phyloP scores from a whole-genome alignment of 1,140 invertebrate species.

The Stegodyphus mimosarum region DNA sequence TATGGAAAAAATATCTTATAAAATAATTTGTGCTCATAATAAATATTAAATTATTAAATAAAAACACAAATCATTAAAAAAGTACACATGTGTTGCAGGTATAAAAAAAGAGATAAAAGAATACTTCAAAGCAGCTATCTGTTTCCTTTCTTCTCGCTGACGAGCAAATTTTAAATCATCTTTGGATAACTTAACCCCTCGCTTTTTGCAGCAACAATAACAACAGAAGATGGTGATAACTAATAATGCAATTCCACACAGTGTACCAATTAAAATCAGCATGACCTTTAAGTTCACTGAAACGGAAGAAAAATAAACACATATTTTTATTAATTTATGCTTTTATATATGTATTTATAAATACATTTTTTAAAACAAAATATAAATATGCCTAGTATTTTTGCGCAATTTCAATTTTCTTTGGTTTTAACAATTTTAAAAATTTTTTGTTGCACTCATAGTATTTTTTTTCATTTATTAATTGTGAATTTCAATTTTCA shows the following conservation, averaged over 20 bases:
- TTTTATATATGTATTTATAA: no score
- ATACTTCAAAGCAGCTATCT: conserved; percentile 30
- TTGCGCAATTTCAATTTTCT: no score
- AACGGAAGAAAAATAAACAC: background rate
- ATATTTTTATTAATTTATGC: no score
- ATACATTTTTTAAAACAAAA: no score
- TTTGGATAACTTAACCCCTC: conserved; percentile 35
- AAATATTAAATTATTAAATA: background rate
- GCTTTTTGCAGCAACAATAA: conserved; percentile 39
- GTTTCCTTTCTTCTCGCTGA: conserved; percentile 38
- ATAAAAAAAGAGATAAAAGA: background rate
- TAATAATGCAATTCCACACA: conserved; percentile 14
- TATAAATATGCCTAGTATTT: no score
- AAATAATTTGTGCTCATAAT: background rate
- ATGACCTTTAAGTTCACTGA: conserved; percentile 30
- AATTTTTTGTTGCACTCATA: no score
- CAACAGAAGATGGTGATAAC: conserved; percentile 29
- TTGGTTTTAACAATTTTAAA: no score
- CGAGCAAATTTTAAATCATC: conserved; percentile 49
- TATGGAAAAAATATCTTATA: background rate
- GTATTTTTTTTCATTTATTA: no score
- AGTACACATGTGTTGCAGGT: background rate
- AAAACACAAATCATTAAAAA: background rate
- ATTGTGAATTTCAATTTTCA: no score
- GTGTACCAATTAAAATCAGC: conserved; percentile 24